Conservation (phyloP, 2,113 vertebrate genomes). For the Cephalopholis sonnerati region DNA sequence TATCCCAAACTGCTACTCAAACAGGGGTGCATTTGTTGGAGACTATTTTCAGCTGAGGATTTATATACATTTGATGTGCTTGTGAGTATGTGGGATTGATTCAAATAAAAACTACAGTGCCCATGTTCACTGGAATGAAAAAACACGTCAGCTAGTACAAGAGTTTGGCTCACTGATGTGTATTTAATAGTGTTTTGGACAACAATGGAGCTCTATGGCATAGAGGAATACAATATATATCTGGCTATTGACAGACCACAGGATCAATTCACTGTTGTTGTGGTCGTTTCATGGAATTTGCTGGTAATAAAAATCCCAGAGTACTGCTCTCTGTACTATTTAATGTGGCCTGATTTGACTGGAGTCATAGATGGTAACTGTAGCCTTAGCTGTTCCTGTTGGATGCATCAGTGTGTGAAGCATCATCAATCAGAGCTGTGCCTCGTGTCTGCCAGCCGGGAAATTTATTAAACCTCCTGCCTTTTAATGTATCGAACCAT, state of each 20-base stretch:
- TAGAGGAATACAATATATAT: neutral
- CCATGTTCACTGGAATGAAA: neutral
- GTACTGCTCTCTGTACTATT: neutral
- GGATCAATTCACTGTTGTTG: neutral
- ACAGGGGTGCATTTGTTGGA: neutral
- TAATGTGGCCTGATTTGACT: constrained; percentile 19
- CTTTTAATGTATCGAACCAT: constrained; percentile 66
- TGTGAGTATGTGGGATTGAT: neutral
- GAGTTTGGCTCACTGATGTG: neutral
- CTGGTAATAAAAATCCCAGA: neutral
- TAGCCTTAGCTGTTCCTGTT: constrained; percentile 30
- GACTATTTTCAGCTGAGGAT: neutral
- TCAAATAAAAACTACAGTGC: neutral
- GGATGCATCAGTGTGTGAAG: constrained; percentile 46
- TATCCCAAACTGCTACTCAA: neutral
- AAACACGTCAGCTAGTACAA: neutral
- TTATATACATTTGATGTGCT: neutral
- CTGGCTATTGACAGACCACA: neutral
- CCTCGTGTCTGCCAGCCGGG: constrained; percentile 42
- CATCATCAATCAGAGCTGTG: constrained; percentile 63
- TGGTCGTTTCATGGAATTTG: neutral
- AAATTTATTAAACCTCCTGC: constrained; percentile 64
- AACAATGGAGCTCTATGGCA: neutral
- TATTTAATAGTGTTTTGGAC: neutral
- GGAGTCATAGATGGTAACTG: constrained; percentile 26